Evolutionary conservation across 2,113 vertebrate species (phyloP).

Genomic region (Heterotis niloticus): DNA sequence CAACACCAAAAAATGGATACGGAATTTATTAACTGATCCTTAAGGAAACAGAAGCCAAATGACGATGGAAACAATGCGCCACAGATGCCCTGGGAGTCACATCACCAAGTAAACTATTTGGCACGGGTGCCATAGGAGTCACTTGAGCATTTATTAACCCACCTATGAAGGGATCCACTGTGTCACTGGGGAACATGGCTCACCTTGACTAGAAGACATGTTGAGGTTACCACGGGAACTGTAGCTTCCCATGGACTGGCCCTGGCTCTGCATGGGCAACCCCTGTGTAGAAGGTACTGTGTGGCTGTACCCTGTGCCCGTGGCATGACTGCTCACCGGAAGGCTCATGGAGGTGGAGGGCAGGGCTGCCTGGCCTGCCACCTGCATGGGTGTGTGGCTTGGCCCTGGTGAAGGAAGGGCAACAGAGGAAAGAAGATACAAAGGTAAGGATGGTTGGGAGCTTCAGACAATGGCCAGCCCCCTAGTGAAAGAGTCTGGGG

Average conservation of each 20-base stretch:
- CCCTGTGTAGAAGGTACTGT: slow-evolving; percentile 77
- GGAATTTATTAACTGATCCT: not conserved
- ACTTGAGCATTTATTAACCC: not conserved
- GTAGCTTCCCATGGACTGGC: slow-evolving; percentile 73
- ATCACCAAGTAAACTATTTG: too few relatives aligned
- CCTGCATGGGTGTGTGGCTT: slow-evolving; percentile 75
- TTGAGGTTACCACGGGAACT: slow-evolving; percentile 88
- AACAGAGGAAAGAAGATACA: not conserved
- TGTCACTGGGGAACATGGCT: slow-evolving; percentile 40
- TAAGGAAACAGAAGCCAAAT: not conserved
- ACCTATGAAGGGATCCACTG: too few relatives aligned
- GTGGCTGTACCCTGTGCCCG: slow-evolving; percentile 76
- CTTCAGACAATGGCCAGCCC: not conserved
- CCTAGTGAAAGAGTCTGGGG: not conserved
- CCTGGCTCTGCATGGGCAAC: slow-evolving; percentile 80
- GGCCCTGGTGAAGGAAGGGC: slow-evolving; percentile 62
- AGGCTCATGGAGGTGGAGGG: slow-evolving; percentile 82
- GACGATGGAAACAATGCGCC: too few relatives aligned
- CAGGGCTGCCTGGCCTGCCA: slow-evolving; percentile 60
- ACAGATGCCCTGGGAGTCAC: too few relatives aligned
- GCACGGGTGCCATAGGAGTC: not conserved
- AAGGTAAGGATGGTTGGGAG: too few relatives aligned
- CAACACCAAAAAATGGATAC: not conserved
- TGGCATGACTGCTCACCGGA: slow-evolving; percentile 74
- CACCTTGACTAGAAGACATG: slow-evolving; percentile 90